Percentiles rank a stretch among this genome's conserved stretches.
phyloP scores from a whole-genome alignment of 2,888 invertebrate species.

The Rhopalosiphum nymphaeae region DNA sequence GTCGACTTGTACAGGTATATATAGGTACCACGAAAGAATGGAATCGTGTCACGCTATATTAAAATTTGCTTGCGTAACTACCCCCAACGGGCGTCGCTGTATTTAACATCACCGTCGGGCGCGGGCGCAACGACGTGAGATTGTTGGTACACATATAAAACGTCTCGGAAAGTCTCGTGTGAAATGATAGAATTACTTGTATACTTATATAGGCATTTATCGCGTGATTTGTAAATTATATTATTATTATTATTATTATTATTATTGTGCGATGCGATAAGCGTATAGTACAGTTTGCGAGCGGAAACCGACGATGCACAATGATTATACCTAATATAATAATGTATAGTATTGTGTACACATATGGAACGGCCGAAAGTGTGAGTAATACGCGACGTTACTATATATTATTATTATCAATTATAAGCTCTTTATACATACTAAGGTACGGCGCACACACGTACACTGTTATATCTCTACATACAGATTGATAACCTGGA shows the following conservation, averaged over 20 bases:
- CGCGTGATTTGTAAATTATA: background rate
- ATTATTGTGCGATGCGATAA: background rate
- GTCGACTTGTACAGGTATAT: background rate
- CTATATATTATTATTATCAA: background rate
- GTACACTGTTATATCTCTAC: background rate
- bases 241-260: background rate
- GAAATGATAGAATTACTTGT: background rate
- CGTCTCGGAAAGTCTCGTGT: background rate
- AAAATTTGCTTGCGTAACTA: background rate
- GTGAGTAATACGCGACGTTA: slow-evolving; percentile 18
- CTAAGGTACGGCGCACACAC: background rate
- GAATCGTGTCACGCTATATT: background rate
- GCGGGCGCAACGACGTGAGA: background rate
- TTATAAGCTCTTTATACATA: background rate
- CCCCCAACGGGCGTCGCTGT: background rate
- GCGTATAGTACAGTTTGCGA: background rate
- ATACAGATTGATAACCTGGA: background rate
- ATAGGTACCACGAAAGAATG: background rate
- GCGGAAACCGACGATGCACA: slow-evolving; percentile 9
- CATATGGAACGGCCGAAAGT: background rate
- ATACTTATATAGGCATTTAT: background rate
- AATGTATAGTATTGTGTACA: background rate
- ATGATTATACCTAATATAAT: slow-evolving; percentile 17
- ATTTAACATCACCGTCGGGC: background rate
- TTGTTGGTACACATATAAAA: background rate